A percentile compares a stretch with the other conserved stretches of the same genome.
phyloP scores from a whole-genome alignment of 2,888 invertebrate species.

The Agrochola litura region DNA sequence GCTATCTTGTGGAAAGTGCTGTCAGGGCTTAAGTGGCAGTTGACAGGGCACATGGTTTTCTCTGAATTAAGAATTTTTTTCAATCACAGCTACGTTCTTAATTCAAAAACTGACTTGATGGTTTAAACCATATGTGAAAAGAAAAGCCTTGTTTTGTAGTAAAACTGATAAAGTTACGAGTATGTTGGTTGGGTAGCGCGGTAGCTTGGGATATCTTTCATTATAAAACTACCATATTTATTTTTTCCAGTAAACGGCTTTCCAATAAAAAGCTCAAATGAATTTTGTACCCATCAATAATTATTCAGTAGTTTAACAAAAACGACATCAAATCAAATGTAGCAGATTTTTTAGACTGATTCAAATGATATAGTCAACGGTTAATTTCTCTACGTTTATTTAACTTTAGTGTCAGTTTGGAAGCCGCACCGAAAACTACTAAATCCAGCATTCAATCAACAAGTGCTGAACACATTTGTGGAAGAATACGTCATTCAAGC shows the following conservation, averaged over 20 bases:
- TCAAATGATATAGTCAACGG: background rate
- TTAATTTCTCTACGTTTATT: background rate
- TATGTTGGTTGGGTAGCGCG: no score
- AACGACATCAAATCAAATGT: background rate
- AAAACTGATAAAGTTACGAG: no score
- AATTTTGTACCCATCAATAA: no score
- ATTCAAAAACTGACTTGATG: background rate
- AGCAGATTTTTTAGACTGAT: background rate
- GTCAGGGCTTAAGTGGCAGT: background rate
- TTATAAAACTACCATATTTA: no score
- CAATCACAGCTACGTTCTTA: background rate
- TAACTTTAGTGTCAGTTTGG: background rate
- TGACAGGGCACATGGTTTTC: background rate
- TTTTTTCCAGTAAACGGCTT: no score
- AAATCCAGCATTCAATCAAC: no score
- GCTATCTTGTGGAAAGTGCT: background rate
- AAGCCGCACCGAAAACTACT: no score
- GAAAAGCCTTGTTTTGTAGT: no score
- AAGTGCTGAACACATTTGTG: no score
- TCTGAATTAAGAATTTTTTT: background rate
- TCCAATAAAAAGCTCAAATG: no score
- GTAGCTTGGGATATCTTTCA: no score
- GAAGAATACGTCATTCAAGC: no score
- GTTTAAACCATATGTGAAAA: background rate
- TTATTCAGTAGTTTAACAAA: background rate